phyloP scores from a whole-genome alignment of 2,113 vertebrate genomes.

The Canis aureus region DNA sequence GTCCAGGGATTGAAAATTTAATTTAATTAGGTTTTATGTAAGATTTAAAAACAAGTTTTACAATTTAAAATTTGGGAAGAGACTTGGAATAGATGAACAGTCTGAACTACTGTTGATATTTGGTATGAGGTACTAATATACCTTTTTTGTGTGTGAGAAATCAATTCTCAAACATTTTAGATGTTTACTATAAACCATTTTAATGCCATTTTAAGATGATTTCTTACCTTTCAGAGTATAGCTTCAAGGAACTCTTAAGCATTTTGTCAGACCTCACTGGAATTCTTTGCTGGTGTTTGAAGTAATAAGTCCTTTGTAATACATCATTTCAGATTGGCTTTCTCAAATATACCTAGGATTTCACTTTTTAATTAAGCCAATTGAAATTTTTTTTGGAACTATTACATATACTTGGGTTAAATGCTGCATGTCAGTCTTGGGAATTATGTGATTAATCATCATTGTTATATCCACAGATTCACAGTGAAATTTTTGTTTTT shows the following conservation, averaged over 20 bases:
- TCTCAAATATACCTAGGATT: not conserved
- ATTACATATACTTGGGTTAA: slow-evolving; percentile 34
- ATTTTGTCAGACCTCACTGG: not conserved
- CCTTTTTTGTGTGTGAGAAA: slow-evolving; percentile 48
- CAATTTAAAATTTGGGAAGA: slow-evolving; percentile 31
- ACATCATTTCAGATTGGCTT: not conserved
- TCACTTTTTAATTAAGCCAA: slow-evolving; percentile 43
- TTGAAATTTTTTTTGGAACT: slow-evolving; percentile 3
- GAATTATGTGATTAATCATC: not conserved
- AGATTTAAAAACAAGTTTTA: slow-evolving; percentile 39
- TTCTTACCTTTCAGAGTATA: not conserved
- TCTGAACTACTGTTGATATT: not conserved
- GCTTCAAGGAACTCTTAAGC: not conserved
- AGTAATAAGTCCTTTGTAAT: not conserved
- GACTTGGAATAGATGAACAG: slow-evolving; percentile 10
- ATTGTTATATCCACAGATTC: not conserved
- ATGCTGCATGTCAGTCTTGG: not conserved
- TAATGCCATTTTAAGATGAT: slow-evolving; percentile 33
- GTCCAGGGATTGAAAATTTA: not conserved
- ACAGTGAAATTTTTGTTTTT: not conserved
- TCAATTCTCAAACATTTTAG: slow-evolving; percentile 45
- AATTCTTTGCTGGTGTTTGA: not conserved
- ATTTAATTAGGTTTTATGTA: slow-evolving; percentile 17
- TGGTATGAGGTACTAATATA: slow-evolving; percentile 1
- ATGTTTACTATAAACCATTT: slow-evolving; percentile 13